Base-by-base conservation (phyloP, 2,113 vertebrate genomes). In the Austrofundulus limnaeus region DNA sequence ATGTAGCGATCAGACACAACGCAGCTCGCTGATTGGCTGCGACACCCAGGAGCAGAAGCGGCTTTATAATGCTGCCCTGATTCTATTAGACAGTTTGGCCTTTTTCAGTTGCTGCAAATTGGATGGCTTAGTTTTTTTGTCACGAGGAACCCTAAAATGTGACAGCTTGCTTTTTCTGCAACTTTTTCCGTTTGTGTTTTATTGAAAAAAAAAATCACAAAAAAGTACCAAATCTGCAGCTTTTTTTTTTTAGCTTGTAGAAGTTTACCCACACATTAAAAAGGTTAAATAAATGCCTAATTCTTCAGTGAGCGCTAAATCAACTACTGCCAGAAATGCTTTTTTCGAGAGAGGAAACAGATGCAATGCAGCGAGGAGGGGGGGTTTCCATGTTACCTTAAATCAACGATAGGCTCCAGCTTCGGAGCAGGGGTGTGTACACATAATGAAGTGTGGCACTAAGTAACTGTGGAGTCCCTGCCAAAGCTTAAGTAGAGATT, bases 401-500 rank as follows among this genome's bases (percentile, higher is more conserved):
- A 93, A 94, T 94, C 93, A 93, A 87, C 81, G 77, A 77, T 73
- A 73, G 77, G 79, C 71, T 83, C 86, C 85, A 75, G 86, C 85
- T 83, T 83, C 82, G 54, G 82, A 92, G 87, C 75, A 84, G 89
- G 90, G 85, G 88, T 89, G 83, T 80, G 91, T 77, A 67, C 91
- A 92, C 88, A 94, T 89, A 91, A 94, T 94, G 88, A 93, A 93
- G 88, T 92, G 77, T 89, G 90, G 82, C 88, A 92, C 90, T 94
- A 93, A 91, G 90, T 88, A 93, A 90, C 89, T 91, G 88, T 85
- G 77, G 91, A 90, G 90, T 87, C 72, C 63, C 89, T 94, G 94
- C 93, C 94, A 95, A 94, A 93, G 92, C 90, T 92, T 95, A 95
- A 95, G 96, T 94, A 95, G 92, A 93, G 92, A 94, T 94, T 95